phyloP scores from a whole-genome alignment of 2,113 vertebrate genomes.

The human (Homo sapiens) region GRCh38 chr1:108059501-108060000 shows the following conservation, averaged over 20 bases:
- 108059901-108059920: neutral
- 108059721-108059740: neutral
- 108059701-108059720: neutral
- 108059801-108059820: neutral
- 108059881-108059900: neutral
- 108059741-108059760: neutral
- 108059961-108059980: neutral
- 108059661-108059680: neutral
- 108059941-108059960: neutral
- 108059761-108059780: neutral
- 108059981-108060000: constrained; percentile 16
- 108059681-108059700: neutral
- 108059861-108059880: neutral
- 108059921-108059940: neutral
- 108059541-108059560: neutral
- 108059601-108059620: neutral
- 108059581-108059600: neutral
- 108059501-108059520: neutral
- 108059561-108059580: neutral
- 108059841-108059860: neutral
- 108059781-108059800: neutral
- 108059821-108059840: neutral
- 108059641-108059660: neutral
- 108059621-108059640: neutral
- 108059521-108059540: neutral